Evolutionary conservation across 1,140 invertebrate species (phyloP), one percentile per base, ranked within the genome.

Genomic region (Coenobita brevimanus): DNA sequence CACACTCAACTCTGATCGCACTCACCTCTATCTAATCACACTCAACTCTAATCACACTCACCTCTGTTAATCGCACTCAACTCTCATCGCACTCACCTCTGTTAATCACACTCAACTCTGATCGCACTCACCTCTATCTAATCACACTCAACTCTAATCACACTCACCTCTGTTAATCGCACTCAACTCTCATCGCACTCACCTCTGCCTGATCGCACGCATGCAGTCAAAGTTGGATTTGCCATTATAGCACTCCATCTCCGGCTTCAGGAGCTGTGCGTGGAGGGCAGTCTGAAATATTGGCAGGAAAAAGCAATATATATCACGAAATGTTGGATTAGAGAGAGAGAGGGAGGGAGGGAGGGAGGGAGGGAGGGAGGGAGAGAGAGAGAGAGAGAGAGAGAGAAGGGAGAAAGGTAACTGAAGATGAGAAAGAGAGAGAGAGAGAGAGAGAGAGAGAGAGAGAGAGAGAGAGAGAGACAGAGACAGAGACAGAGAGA

Each of bases 221-320:
- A 99, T 99, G 92, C 98, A 99, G 91, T 97, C 95, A 15, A 97
- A 95, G 43, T 97, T 95, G 91, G 96, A 97, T 88, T 96, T 95
- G 6, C 95, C 97, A 92, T 96, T 96, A 89, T 97, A 95, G 92
- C 98, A 99, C 50, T 95, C 94, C 91, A 99, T 94, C 91, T 97
- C 95, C 0, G 98, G 98, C 91, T 97, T 97, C 17, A 99, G 93
- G 3, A 96, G 94, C 92, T 97, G 97, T 24, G 96, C 97, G 93
- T 96, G 96, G 82, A 97, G 92, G 36, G 97, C 97, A 60, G 94
- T 96, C 96, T 97, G 92, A 0, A 93, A 92, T 69, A 82, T 67
- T 57, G 91, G 89, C 80, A 80, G 88, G 88, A 90, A 33, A 75
- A 33, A 89, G 84, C 80, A 78, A 21, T 3, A 30, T 3, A 24